Evolutionary conservation across 2,888 invertebrate species (phyloP).

Genomic region (Gerris lacustris): DNA sequence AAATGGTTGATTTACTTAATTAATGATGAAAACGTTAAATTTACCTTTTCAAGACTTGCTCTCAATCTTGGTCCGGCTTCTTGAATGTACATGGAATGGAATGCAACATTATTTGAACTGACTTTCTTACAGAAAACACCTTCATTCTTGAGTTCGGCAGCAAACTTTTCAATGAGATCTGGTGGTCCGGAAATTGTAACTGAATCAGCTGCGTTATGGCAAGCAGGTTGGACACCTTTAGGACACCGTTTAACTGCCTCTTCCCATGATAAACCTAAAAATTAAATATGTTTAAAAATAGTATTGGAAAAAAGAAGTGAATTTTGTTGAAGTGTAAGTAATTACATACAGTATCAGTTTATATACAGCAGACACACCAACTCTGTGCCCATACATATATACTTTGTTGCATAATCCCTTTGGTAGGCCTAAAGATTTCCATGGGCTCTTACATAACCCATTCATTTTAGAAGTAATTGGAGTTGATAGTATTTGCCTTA

Average conservation of each 20-base stretch:
- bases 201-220: slow-evolving; percentile 88
- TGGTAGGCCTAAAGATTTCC: too few relatives aligned
- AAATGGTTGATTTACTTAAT: too few relatives aligned
- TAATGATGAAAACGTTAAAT: too few relatives aligned
- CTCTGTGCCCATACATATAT: too few relatives aligned
- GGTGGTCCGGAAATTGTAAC: slow-evolving; percentile 88
- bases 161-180: slow-evolving; percentile 53
- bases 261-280: slow-evolving; percentile 60
- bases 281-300: not conserved
- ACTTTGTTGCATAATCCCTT: too few relatives aligned
- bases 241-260: slow-evolving; percentile 63
- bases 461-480: too few relatives aligned
- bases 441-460: too few relatives aligned
- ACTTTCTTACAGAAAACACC: slow-evolving; percentile 74
- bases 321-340: too few relatives aligned
- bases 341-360: too few relatives aligned
- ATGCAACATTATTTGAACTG: slow-evolving; percentile 79
- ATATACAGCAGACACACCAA: too few relatives aligned
- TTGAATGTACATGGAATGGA: slow-evolving; percentile 85
- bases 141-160: slow-evolving; percentile 55
- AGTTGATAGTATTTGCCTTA: slow-evolving; percentile 22
- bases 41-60: slow-evolving; percentile 52
- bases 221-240: slow-evolving; percentile 69
- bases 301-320: too few relatives aligned
- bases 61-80: slow-evolving; percentile 71